Conservation (phyloP, 2,888 invertebrate genomes). For the Nemurella pictetii region DNA sequence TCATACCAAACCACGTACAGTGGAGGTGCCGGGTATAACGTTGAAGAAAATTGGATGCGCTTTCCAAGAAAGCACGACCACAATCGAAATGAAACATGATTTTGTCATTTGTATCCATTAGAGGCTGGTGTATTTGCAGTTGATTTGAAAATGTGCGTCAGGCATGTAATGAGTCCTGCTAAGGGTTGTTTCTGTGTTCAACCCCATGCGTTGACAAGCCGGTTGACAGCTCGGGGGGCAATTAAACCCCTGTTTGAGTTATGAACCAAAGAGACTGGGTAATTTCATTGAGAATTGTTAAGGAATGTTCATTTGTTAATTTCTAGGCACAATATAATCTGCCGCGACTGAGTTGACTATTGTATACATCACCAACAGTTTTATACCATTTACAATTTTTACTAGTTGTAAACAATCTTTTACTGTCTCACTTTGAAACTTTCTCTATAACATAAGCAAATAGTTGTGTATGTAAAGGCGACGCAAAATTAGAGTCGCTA, state of each 20-base stretch:
- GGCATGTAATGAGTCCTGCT: slow-evolving; percentile 24
- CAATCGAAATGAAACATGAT: slow-evolving; percentile 18
- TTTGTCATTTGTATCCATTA: slow-evolving; percentile 31
- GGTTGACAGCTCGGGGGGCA: slow-evolving; percentile 37
- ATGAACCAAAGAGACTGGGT: slow-evolving; percentile 33
- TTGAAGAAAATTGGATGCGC: background rate
- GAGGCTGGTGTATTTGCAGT: background rate
- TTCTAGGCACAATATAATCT: background rate
- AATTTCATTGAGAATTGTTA: slow-evolving; percentile 30
- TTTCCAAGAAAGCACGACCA: background rate
- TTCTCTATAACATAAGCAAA: background rate
- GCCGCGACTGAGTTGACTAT: background rate
- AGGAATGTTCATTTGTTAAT: slow-evolving; percentile 33
- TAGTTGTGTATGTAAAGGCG: background rate
- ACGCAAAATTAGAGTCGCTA: background rate
- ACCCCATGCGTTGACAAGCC: slow-evolving; percentile 34
- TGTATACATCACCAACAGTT: background rate
- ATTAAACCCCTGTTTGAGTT: slow-evolving; percentile 39
- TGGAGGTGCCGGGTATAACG: background rate
- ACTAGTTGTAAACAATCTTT: slow-evolving; percentile 4
- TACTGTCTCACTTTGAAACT: background rate
- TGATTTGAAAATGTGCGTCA: slow-evolving; percentile 21
- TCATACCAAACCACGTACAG: too few species aligned
- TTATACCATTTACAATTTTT: background rate
- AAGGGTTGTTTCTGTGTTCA: background rate